A percentile compares a stretch with the other conserved stretches of the same genome.
Conservation (phyloP, 2,113 vertebrate species). For the Pterocles orientalis region DNA sequence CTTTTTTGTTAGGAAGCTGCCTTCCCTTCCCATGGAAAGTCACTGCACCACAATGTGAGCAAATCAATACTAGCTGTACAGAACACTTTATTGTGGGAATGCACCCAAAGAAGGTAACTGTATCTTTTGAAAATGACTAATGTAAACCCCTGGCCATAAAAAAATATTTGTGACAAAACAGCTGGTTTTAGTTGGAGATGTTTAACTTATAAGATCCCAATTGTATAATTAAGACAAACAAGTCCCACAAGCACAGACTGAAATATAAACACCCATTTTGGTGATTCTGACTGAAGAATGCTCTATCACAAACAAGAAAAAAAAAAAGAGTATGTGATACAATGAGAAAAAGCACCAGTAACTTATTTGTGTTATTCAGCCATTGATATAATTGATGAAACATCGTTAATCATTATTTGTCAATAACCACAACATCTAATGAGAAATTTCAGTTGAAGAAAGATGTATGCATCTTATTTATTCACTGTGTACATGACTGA, state of each 20-base stretch:
- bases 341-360: background rate
- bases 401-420: background rate
- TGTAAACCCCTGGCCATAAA: background rate
- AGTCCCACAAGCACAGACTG: background rate
- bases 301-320: background rate
- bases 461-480: background rate
- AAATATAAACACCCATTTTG: background rate
- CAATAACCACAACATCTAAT: background rate
- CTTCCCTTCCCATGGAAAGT: slow-evolving; percentile 9
- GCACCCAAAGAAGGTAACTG: background rate
- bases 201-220: background rate
- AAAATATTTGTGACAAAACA: slow-evolving; percentile 27
- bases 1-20: slow-evolving; percentile 27
- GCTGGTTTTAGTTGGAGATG: background rate
- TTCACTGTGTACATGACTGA: background rate
- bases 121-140: background rate
- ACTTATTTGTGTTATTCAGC: background rate
- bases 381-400: background rate
- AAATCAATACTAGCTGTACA: background rate
- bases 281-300: background rate
- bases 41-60: background rate
- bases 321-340: accelerated
- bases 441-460: background rate
- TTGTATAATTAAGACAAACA: slow-evolving; percentile 10
- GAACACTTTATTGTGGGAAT: background rate